These are phyloP conservation scores for Anastatus disparis DNA, from an alignment of 1,140 invertebrate species.

Conservation along the genomic window DNA sequence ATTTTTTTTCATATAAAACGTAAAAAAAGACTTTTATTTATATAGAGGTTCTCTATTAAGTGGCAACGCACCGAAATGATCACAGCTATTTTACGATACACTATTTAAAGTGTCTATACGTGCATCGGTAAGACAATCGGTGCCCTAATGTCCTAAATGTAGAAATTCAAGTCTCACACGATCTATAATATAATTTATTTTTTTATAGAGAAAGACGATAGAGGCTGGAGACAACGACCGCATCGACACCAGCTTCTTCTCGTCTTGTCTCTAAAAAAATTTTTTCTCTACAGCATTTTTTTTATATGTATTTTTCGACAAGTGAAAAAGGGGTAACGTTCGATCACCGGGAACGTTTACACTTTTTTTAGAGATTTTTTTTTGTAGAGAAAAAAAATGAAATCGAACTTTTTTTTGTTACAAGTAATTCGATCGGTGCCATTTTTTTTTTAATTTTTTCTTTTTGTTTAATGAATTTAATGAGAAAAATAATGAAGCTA, in stretches of 20 bases:
- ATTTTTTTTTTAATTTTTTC: constrained; percentile 16
- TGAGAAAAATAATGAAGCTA: neutral
- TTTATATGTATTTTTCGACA: constrained; percentile 17
- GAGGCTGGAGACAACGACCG: constrained; percentile 5
- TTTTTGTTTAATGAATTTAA: too few relatives aligned
- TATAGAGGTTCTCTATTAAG: neutral
- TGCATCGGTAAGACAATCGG: constrained; percentile 30
- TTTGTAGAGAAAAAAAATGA: constrained; percentile 8
- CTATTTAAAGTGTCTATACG: constrained; percentile 30
- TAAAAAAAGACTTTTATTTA: constrained; percentile 23
- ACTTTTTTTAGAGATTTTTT: neutral
- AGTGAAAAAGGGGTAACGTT: constrained; percentile 12
- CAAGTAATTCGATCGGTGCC: neutral
- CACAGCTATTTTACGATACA: constrained; percentile 42
- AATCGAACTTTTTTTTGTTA: constrained; percentile 26
- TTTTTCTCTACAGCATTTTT: constrained; percentile 4
- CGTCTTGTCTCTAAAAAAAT: neutral
- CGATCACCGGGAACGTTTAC: constrained; percentile 2
- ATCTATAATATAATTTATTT: constrained; percentile 10
- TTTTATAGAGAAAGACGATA: constrained; percentile 8
- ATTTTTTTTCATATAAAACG: constrained; percentile 19
- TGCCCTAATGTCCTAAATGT: constrained; percentile 26
- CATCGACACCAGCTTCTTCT: constrained; percentile 12
- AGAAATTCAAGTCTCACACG: constrained; percentile 30
- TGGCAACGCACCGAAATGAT: constrained; percentile 23